Percentiles rank a stretch among this genome's conserved stretches.
Conservation (phyloP, 2,888 invertebrate species). For the Buathra laborator region DNA sequence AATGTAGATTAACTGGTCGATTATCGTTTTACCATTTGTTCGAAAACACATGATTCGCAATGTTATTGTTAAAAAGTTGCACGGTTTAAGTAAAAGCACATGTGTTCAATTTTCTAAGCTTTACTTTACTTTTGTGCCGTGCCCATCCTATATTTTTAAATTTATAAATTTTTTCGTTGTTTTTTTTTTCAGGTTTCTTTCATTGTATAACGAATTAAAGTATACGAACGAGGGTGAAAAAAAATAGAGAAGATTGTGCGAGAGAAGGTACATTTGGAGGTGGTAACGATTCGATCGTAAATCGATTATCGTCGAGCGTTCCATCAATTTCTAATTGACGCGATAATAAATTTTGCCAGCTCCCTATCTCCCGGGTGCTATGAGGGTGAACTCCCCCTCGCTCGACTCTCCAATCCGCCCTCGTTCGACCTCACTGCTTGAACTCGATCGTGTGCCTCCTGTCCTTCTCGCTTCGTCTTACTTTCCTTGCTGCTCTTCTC, state of each 20-base stretch:
- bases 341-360: conserved; percentile 79
- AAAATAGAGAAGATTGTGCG: not conserved
- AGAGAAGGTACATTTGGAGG: conserved; percentile 45
- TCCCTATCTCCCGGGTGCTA: conserved; percentile 61
- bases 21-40: too few relatives aligned
- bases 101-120: too few relatives aligned
- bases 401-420: conserved; percentile 29
- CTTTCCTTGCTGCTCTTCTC: conserved; percentile 8
- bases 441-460: conserved; percentile 11
- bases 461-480: conserved; percentile 43
- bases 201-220: conserved; percentile 55
- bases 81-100: too few relatives aligned
- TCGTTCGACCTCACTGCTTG: conserved; percentile 16
- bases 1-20: too few relatives aligned
- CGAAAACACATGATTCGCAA: too few relatives aligned
- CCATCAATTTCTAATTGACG: conserved; percentile 82
- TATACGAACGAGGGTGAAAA: conserved; percentile 33
- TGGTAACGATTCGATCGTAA: conserved; percentile 62
- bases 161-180: not conserved
- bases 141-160: not conserved
- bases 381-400: conserved; percentile 53
- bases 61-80: too few relatives aligned
- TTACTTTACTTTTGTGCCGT: too few relatives aligned
- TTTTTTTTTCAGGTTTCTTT: conserved; percentile 18
- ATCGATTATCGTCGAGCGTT: conserved; percentile 79